Conservation (phyloP, 2,113 vertebrate genomes). For the Melospiza melodia region DNA sequence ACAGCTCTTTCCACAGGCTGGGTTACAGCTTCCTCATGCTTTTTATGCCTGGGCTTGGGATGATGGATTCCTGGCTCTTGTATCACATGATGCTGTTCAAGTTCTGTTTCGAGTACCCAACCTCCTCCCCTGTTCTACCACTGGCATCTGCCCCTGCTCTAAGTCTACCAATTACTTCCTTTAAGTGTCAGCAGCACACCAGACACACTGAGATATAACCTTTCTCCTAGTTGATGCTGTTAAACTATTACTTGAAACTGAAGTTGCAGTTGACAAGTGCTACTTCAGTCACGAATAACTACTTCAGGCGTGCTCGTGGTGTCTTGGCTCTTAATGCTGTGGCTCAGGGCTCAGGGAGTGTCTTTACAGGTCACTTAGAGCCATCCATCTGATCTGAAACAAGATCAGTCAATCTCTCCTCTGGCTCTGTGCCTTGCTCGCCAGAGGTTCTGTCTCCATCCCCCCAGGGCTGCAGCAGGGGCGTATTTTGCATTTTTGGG, state of each 20-base stretch:
- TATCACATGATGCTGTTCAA: neutral
- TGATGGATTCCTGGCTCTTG: neutral
- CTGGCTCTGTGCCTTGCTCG: neutral
- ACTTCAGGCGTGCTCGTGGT: slow-evolving; percentile 68
- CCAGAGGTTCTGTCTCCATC: slow-evolving; percentile 14
- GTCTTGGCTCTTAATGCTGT: slow-evolving; percentile 66
- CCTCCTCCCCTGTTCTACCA: slow-evolving; percentile 13
- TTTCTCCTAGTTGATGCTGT: slow-evolving; percentile 71
- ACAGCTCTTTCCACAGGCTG: neutral
- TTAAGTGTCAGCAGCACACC: slow-evolving; percentile 71
- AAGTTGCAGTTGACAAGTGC: slow-evolving; percentile 72
- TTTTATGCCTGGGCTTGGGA: neutral
- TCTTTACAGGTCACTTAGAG: slow-evolving; percentile 79
- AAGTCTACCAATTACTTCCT: slow-evolving; percentile 78
- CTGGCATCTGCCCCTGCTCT: slow-evolving; percentile 44
- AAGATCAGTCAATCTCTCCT: slow-evolving; percentile 71
- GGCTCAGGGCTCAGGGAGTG: slow-evolving; percentile 68
- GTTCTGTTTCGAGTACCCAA: neutral
- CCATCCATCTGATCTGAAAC: slow-evolving; percentile 75
- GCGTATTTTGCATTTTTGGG: neutral
- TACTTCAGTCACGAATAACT: slow-evolving; percentile 79
- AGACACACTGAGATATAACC: slow-evolving; percentile 69
- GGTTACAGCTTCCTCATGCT: neutral
- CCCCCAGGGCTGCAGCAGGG: neutral
- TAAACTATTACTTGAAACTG: slow-evolving; percentile 78